Base-by-base conservation (phyloP, 2,888 invertebrate species). In the Argyresthia goedartella region DNA sequence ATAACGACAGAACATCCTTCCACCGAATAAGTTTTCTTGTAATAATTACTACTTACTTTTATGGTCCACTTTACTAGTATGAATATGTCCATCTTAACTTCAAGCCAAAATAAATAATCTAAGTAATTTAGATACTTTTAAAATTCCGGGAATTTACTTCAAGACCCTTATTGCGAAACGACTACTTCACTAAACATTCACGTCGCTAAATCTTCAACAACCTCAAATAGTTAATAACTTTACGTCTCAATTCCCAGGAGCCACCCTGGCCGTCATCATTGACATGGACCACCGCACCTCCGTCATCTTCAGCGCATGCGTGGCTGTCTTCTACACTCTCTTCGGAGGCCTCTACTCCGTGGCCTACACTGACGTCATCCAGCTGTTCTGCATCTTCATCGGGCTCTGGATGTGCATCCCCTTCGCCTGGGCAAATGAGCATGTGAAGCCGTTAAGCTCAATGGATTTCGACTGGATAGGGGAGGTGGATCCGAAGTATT, bases 361-460 rank as follows among this genome's bases (percentile, higher is more conserved):
- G 55, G 99, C 99, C 1, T 99, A 99, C 77, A 99, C 99, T 0
- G 98, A 99, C 77, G 98, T 99, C 65, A 96, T 99, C 65, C 98
- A 99, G 81, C 89, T 99, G 48, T 96, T 97, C 88, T 98, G 98
- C 86, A 98, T 99, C 72, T 98, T 99, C 82, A 91, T 98, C 66
- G 99, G 99, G 35, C 88, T 99, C 76, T 98, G 98, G 98, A 92
- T 99, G 91, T 97, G 98, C 74, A 96, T 98, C 59, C 98, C 98
- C 0, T 98, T 98, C 73, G 97, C 98, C 10, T 93, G 97, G 93
- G 88, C 91, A 56, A 93, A 96, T 81, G 91, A 93, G 14, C 93
- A 95, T 67, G 97, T 98, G 10, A 89, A 91, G 66, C 92, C 95
- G 15, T 89, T 97, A 57, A 89, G 93, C 56, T 91, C 92, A 43